Conservation (phyloP, 1,140 invertebrate genomes). For the Zaprionus inermis region DNA sequence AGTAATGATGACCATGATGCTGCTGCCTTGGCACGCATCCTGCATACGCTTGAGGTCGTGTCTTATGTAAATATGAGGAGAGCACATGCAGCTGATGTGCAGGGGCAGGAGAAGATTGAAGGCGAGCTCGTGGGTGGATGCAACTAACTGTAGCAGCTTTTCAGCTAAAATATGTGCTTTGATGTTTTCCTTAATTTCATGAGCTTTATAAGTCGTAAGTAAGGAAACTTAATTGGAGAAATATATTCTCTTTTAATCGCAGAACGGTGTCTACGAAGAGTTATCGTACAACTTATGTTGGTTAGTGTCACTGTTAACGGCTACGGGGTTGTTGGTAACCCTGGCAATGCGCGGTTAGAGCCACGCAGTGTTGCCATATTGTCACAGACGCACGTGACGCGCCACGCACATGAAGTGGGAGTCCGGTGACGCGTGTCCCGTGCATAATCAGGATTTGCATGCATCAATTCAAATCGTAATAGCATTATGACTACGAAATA, state of each 20-base stretch:
- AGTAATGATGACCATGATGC: conserved; percentile 57
- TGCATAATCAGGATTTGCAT: conserved; percentile 78
- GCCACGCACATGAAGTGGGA: conserved; percentile 14
- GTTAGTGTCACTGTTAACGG: not conserved
- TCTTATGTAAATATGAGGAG: conserved; percentile 9
- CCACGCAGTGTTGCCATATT: conserved; percentile 60
- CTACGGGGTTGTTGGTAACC: conserved; percentile 44
- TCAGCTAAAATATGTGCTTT: not conserved
- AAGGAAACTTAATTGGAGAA: not conserved
- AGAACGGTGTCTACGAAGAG: too few relatives aligned
- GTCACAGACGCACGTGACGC: conserved; percentile 66
- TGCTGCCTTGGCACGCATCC: conserved; percentile 8
- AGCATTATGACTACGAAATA: conserved; percentile 60
- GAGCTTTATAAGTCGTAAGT: not conserved
- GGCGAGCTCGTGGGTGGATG: not conserved
- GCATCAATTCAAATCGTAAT: conserved; percentile 66
- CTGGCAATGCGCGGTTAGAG: conserved; percentile 60
- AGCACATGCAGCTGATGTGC: not conserved
- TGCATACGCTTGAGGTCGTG: conserved; percentile 6
- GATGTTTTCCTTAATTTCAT: not conserved
- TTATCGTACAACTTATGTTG: too few relatives aligned
- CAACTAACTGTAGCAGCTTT: not conserved
- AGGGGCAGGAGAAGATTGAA: not conserved
- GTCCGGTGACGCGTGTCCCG: conserved; percentile 69
- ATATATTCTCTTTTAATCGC: too few relatives aligned